Conservation (phyloP, 2,888 invertebrate genomes). For the Amorpha juglandis region DNA sequence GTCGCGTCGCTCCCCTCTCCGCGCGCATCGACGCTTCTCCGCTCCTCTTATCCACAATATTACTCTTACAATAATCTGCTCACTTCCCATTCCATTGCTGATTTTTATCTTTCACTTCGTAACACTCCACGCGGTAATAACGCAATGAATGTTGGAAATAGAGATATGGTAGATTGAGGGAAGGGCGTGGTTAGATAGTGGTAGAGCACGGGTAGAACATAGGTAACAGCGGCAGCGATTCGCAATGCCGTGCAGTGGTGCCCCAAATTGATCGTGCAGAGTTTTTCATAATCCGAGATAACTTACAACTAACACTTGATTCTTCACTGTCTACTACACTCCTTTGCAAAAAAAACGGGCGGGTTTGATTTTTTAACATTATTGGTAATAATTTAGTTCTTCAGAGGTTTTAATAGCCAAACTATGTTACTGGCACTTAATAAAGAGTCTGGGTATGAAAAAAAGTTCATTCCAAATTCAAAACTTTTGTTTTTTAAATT, state of each 20-base stretch:
- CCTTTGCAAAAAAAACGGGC: no score
- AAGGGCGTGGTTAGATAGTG: slow-evolving; percentile 41
- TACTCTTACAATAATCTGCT: background rate
- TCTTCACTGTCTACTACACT: no score
- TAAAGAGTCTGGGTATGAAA: no score
- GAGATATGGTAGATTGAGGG: slow-evolving; percentile 28
- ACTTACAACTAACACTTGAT: background rate
- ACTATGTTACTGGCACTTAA: no score
- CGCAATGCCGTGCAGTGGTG: slow-evolving; percentile 30
- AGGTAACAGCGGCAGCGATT: slow-evolving; percentile 55
- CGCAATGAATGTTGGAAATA: slow-evolving; percentile 36
- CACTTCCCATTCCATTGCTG: slow-evolving; percentile 36
- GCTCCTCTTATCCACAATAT: slow-evolving; percentile 23
- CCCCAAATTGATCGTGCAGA: slow-evolving; percentile 10
- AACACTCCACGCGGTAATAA: background rate
- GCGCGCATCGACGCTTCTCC: slow-evolving; percentile 28
- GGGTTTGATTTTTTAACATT: no score
- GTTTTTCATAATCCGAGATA: background rate
- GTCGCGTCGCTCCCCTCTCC: slow-evolving; percentile 65
- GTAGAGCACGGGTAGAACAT: slow-evolving; percentile 47
- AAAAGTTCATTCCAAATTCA: no score
- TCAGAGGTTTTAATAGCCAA: no score
- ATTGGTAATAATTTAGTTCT: no score
- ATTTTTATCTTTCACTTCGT: background rate
- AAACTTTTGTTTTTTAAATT: no score